Base-by-base conservation (phyloP, 2,888 invertebrate genomes). In the Cetonia aurata region DNA sequence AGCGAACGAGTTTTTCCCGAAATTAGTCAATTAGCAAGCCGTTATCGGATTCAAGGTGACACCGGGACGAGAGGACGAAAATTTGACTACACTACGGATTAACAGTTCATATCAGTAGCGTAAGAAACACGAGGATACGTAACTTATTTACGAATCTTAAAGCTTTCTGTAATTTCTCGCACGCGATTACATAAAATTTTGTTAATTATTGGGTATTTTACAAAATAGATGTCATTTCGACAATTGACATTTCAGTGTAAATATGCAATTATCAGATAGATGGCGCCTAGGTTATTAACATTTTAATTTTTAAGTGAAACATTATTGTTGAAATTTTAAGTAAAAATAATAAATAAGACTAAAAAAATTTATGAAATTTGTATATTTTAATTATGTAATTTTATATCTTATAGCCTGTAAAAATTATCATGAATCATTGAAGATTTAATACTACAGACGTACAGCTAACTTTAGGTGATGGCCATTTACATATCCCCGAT, bases 1-100 rank as follows among this genome's bases (percentile, higher is more conserved):
- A 17, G n/a, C 31, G 17, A 9, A 2, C 12, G 33, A 9, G 31
- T 42, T 70, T 57, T 13, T 42, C 8, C 42, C 13, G 41, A 25
- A 41, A 53, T 59, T 37, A 17, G 13, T 68, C 46, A 69, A 60
- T 65, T 71, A 71, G 52, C 67, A 10, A 67, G 52, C 48, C 15
- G 53, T 42, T 60, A 50, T 62, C n/a, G n/a, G 19, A 57, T 57
- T 62, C 70, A 75, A 75, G 75, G 75, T 75, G 71, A 73, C 62
- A 70, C 57, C 48, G 72, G 74, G 71, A 57, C 73, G 70, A 46
- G 65, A 31, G 71, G 70, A 69, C 69, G 33, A 59, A 44, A 52
- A 41, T 25, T 65, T 65, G 50, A 50, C 62, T 65, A 65, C 37
- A 37, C 62, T 65, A 50, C 62, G 33, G 50, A 31, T 10, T 37